Evolutionary conservation across 2,113 vertebrate genomes (phyloP), one percentile per base, ranked within the genome.

Genomic region (Ameiurus melas): DNA sequence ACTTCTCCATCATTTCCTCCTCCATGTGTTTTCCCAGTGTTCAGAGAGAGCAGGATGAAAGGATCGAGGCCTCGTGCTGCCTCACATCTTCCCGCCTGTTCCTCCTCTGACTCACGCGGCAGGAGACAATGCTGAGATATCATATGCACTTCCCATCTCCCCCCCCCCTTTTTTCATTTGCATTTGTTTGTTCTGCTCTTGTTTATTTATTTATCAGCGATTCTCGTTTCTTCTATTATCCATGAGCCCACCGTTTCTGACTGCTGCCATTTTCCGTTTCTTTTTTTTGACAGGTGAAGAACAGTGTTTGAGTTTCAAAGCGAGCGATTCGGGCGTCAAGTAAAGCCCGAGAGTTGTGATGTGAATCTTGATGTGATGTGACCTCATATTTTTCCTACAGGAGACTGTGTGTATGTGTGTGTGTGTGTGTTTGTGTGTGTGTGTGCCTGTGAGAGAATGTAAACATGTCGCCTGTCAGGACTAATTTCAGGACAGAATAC

Each of bases 211-310:
- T 86, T 86, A 80, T 86, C 30, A 70, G 17, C 43, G 60, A 20
- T 33, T 79, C 73, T 70, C n/a, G 66, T 80, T 79, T 79, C 66
- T 86, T 86, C 60, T 80, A 53, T 86, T 68, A 86, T 81, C 85
- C 85, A 68, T 80, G 77, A 81, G 77, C 75, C 47, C 5, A 20
- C n/a, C 25, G 43, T 25, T 86, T 62, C 85, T 43, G 36, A 64
- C 60, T 66, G 60, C 22, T 86, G 58, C 39, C 27, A 5, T 62
- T 79, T 86, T 79, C 27, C 55, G 0, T 79, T 62, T 86, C 27
- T 22, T 43, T 85, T 5, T 43, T 71, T 5, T 70, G 85, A 68
- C 77, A 81, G 77, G 60, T 33, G 77, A 55, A 25, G 60, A 80
- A 80, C 27, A 80, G 43, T 30, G 39, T 79, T 79, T 79, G 57